Evolutionary conservation across 2,113 vertebrate genomes (phyloP), one percentile per base, ranked within the genome.

Genomic region (Cheirogaleus medius): DNA sequence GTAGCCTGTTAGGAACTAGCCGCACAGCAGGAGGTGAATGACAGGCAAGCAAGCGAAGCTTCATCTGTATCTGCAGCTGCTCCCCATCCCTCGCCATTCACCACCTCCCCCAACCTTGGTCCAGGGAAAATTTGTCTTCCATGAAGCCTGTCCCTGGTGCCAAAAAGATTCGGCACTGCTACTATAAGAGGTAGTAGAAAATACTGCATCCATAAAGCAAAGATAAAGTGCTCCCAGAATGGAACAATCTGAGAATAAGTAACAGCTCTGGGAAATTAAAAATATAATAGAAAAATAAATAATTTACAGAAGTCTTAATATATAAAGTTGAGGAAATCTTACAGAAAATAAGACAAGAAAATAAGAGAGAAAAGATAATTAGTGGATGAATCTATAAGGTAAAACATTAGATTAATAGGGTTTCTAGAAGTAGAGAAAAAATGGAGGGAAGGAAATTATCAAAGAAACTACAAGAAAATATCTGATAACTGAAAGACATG

Each of bases 331-430:
- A 83, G 8, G 21, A 60, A 90, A 58, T 90, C 32, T 63, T 27
- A 29, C 39, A 71, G 80, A 91, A 91, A 91, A 42, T 47, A 78
- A 32, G 93, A 87, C 11, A 86, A 58, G 90, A 93, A 93, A 95
- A 87, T 60, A 56, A 73, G 15, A 92, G 15, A 73, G 82, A 34
- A 82, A 76, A 92, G 32, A 69, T 34, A 78, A 78, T n/a, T n/a
- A 56, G 17, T 88, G 13, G 29, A 63, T 56, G 18, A 84, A 91
- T 66, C n/a, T 21, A 17, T 80, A 63, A 83, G 5, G 8, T 66
- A 8, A 10, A 90, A 49, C 37, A 84, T 69, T 84, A 91, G 63
- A 34, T 44, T 56, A 91, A 73, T 23, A 78, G 47, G 54, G 29
- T 3, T 88, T 91, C 18, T 84, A 78, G 83, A 83, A 87, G 37